Evolutionary conservation across 2,113 vertebrate species (phyloP).

Genomic region (Sciurus niger): DNA sequence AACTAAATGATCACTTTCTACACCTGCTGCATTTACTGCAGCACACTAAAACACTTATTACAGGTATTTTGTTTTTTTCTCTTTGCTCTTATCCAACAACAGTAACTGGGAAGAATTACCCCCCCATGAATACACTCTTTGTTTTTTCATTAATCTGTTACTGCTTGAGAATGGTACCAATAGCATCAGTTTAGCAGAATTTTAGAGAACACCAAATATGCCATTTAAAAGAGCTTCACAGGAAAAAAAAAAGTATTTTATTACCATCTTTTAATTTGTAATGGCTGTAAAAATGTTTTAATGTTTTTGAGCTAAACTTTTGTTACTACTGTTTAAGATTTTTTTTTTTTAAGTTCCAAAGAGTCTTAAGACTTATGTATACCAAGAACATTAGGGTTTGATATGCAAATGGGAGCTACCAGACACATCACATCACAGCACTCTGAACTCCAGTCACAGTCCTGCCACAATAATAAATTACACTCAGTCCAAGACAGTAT

Average conservation of each 20-base stretch:
- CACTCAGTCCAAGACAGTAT: neutral
- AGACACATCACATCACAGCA: neutral
- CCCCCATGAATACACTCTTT: neutral
- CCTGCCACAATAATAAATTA: neutral
- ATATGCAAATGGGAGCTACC: neutral
- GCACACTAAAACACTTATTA: neutral
- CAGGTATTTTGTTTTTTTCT: neutral
- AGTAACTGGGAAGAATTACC: neutral
- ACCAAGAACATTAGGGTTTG: neutral
- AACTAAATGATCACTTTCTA: neutral
- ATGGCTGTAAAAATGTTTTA: neutral
- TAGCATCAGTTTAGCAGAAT: neutral
- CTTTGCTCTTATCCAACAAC: neutral
- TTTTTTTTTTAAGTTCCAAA: neutral
- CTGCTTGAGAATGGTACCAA: neutral
- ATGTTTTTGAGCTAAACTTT: neutral
- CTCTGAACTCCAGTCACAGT: neutral
- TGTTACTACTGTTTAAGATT: neutral
- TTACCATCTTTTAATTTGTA: slow-evolving; percentile 19
- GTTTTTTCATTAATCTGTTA: neutral
- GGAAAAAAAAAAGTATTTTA: neutral
- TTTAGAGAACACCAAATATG: neutral
- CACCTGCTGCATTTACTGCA: neutral
- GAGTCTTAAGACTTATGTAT: neutral
- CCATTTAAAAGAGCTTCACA: neutral